Base-by-base conservation (phyloP, 37 sponge, comb jelly and placozoan species). In the Beroe ovata region DNA sequence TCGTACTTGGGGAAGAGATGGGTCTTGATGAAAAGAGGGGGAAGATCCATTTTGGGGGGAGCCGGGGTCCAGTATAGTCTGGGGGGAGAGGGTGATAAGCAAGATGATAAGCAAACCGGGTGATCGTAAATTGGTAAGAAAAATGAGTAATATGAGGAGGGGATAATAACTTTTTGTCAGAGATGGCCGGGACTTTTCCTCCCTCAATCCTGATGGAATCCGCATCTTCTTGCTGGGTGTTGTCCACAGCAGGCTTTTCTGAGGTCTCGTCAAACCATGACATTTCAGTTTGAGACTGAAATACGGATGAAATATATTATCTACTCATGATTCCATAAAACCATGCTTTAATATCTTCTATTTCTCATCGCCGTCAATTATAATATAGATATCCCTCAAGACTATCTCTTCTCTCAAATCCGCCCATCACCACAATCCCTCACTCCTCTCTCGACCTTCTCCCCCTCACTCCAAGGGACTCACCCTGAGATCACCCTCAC, bases 11-110 rank as follows among this genome's bases (percentile, higher is more conserved):
- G 94, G 71, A 94, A 93, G 25, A 95, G 92, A 63, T 91, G 89
- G 0, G 84, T 34, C 60, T 89, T 64, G 64, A 95, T 63, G 36
- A 91, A 92, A 29, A 64, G 60, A 0, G 96, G 96, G 8, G 91
- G 92, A 36, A 94, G 92, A 29, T 92, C 90, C 54, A 95, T 93
- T 64, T 95, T 95, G 22, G 96, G 93, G 42, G 96, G 94, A 61
- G 94, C 96, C 37, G 93, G 96, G 0, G 54, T 60, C 95, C 95
- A 95, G 39, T 92, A 64, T 39, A 95, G 84, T 29, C 95, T 93
- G 60, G 0, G 38, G 20, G 47, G 4, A 39, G 11, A 19, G 14
- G 54, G 90, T 26, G 18, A 38, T 1, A 39, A 58, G n/a, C n/a
- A n/a, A n/a, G n/a, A n/a, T n/a, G n/a, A n/a, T n/a, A n/a, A n/a